A percentile compares a stretch with the other conserved stretches of the same genome.
Conservation (phyloP, 2,888 invertebrate species). For the Tuberolachnus salignus region DNA sequence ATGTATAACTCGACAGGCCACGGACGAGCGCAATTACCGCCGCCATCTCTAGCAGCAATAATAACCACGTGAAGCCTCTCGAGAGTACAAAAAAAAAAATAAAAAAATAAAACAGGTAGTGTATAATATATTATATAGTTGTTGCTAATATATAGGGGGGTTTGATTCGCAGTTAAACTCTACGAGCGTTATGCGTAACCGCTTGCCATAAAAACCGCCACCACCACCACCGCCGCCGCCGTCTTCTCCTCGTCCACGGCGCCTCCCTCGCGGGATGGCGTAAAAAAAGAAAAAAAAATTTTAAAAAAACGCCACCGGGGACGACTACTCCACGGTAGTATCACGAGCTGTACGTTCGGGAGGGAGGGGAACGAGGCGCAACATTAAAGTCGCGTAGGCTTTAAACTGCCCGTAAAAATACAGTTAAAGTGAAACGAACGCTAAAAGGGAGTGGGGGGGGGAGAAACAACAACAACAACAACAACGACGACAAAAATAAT, state of each 20-base stretch:
- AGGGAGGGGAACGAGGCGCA: background rate
- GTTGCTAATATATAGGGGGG: background rate
- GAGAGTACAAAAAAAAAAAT: background rate
- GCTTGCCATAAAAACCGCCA: too few relatives aligned
- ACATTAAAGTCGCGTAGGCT: conserved; percentile 10
- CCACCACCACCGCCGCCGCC: too few relatives aligned
- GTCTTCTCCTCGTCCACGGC: background rate
- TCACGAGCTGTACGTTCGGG: background rate
- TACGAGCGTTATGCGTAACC: conserved; percentile 1
- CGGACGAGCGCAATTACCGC: too few relatives aligned
- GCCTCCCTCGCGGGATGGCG: background rate
- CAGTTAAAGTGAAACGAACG: conserved; percentile 28
- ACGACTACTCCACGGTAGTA: background rate
- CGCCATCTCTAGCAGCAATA: too few relatives aligned
- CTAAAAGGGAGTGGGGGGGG: background rate
- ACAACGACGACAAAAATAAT: too few relatives aligned
- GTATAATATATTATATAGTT: background rate
- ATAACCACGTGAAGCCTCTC: background rate
- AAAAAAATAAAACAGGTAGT: background rate
- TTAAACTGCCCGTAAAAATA: conserved; percentile 35
- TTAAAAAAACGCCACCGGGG: conserved; percentile 8
- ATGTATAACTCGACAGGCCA: too few relatives aligned
- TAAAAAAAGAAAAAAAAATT: conserved; percentile 4
- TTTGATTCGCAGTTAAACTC: conserved; percentile 26
- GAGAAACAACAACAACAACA: too few relatives aligned